Evolutionary conservation across 2,888 invertebrate species (phyloP), one percentile per base, ranked within the genome.

Genomic region (Trichopoda pennipes): DNA sequence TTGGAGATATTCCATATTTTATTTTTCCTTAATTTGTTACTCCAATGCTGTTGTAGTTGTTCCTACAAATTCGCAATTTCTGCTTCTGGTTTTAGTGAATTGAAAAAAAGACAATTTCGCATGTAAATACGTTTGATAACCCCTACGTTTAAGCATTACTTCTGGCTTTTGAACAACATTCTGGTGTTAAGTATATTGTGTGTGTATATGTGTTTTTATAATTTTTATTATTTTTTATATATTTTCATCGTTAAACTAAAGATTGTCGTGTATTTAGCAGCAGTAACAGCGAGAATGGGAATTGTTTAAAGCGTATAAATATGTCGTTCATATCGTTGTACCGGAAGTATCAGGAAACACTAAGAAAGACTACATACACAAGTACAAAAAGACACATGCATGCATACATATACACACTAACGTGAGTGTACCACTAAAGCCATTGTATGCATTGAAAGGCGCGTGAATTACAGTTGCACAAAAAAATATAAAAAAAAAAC

Each of bases 261-360:
- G 47, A 42, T n/a, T 42, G 4, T 55, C 28, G 21, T 28, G 28
- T 38, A 53, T 28, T 51, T 32, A 23, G 17, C 32, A 53, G 32
- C 42, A 51, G 47, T 16, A 69, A 55, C 21, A 63, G 28, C 70
- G 56, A n/a, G 28, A 51, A 51, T 69, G 69, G 63, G 77, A 77
- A 55, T 73, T 63, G 68, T 74, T 75, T 58, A 64, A 75, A 73
- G 42, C 66, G 42, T 38, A 66, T 68, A 66, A 51, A 38, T 63
- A 38, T 60, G 32, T 53, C 47, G 66, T 64, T 60, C 16, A 69
- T 68, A 73, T 51, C 55, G 51, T 77, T 73, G 73, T 68, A 77
- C 81, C 81, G 81, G 81, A 81, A 81, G 81, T 77, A 81, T 77
- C 68, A 77, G 81, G 81, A 81, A 77, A 81, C 77, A 73, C 6